A percentile compares a stretch with the other conserved stretches of the same genome.
Conservation (phyloP, 2,113 vertebrate genomes). For the Nothobranchius furzeri region DNA sequence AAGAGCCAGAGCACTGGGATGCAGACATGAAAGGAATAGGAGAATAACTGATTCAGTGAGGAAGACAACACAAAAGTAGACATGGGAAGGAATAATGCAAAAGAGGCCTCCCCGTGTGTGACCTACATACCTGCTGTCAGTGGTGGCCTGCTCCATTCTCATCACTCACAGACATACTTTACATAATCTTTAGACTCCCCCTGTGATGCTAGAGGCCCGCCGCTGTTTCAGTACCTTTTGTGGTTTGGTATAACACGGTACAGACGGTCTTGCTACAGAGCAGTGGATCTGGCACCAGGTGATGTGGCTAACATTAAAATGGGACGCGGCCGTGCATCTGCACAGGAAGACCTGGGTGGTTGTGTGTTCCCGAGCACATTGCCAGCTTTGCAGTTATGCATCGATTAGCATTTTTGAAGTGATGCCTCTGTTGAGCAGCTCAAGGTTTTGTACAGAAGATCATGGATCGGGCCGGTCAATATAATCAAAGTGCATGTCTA, state of each 20-base stretch:
- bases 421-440: constrained; percentile 45
- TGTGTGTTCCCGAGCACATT: background rate
- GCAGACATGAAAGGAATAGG: constrained; percentile 58
- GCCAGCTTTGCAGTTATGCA: constrained; percentile 24
- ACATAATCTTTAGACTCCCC: constrained; percentile 76
- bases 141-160: constrained; percentile 66
- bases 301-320: constrained; percentile 37
- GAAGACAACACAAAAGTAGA: constrained; percentile 73
- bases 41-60: constrained; percentile 67
- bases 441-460: constrained; percentile 48
- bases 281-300: constrained; percentile 28
- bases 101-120: constrained; percentile 72
- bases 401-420: constrained; percentile 49
- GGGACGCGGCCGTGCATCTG: constrained; percentile 26
- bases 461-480: constrained; percentile 49
- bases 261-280: constrained; percentile 18
- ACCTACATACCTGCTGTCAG: constrained; percentile 80
- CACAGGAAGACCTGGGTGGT: constrained; percentile 1
- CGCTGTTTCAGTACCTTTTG: constrained; percentile 48
- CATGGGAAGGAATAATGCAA: constrained; percentile 58
- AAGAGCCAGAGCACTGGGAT: constrained; percentile 34
- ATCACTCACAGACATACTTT: constrained; percentile 77
- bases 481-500: constrained; percentile 51
- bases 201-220: constrained; percentile 29
- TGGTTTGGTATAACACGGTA: constrained; percentile 44